phyloP scores from a whole-genome alignment of 2,797 vertebrate genomes.

The Carcharodon carcharias region DNA sequence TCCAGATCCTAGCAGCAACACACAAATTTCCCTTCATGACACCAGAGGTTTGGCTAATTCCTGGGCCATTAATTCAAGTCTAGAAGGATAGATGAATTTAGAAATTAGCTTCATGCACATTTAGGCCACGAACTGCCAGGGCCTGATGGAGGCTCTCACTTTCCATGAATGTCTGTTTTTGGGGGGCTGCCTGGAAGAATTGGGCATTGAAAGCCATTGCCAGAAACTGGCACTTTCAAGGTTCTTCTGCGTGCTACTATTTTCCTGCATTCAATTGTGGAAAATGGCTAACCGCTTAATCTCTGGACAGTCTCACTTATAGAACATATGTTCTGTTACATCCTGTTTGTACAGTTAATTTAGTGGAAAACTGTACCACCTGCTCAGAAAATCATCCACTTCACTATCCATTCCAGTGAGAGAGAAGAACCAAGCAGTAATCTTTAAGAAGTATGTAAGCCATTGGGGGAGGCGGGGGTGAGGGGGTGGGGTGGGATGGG shows the following conservation, averaged over 20 bases:
- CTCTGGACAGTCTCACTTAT: background rate
- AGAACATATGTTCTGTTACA: background rate
- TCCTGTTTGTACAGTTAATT: background rate
- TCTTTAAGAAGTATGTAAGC: background rate
- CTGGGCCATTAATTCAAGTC: background rate
- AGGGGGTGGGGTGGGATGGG: too few species aligned
- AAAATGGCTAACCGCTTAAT: background rate
- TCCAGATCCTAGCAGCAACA: background rate
- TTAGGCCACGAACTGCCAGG: background rate
- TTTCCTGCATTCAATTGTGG: background rate
- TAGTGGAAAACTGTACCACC: background rate
- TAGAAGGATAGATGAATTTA: background rate
- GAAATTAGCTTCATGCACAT: background rate
- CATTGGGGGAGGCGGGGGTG: background rate
- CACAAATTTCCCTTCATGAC: background rate
- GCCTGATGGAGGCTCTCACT: background rate
- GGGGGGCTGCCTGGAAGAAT: background rate
- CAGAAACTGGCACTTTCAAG: background rate
- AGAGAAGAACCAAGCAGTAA: background rate
- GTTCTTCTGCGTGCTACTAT: background rate
- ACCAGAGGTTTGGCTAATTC: background rate
- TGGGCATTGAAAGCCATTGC: background rate
- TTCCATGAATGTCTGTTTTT: background rate
- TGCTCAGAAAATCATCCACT: background rate
- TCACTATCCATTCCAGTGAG: background rate